Evolutionary conservation across 2,113 vertebrate genomes (phyloP).

Genomic region (Azemiops feae): DNA sequence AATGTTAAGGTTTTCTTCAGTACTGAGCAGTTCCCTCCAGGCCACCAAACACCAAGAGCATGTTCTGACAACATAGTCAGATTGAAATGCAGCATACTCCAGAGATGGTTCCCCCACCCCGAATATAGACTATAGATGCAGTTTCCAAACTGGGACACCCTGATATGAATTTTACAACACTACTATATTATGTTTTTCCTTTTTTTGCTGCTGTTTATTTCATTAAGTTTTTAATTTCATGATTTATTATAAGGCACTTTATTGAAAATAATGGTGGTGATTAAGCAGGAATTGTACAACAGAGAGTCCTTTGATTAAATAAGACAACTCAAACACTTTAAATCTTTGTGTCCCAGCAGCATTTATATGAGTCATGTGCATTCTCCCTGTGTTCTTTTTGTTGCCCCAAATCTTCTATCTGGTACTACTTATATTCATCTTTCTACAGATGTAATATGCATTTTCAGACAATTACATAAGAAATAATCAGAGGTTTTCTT

Average conservation of each 20-base stretch:
- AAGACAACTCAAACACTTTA: not conserved
- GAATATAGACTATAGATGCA: not conserved
- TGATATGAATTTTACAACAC: not conserved
- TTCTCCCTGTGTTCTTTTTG: not conserved
- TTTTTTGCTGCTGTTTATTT: not conserved
- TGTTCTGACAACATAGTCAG: not conserved
- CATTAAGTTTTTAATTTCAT: not conserved
- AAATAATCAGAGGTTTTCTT: not conserved
- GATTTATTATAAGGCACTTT: not conserved
- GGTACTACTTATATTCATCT: not conserved
- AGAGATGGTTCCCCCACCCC: no score
- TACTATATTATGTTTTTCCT: not conserved
- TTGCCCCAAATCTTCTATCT: no score
- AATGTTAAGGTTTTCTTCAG: not conserved
- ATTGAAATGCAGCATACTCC: not conserved
- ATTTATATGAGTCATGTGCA: not conserved
- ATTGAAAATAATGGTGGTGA: not conserved
- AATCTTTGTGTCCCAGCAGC: not conserved
- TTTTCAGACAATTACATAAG: not conserved
- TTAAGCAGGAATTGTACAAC: not conserved
- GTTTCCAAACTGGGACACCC: not conserved
- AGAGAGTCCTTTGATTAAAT: not conserved
- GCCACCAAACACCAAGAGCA: not conserved
- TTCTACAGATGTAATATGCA: not conserved
- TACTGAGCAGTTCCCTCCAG: not conserved